Evolutionary conservation across 2,888 invertebrate genomes (phyloP), one percentile per base, ranked within the genome.

Genomic region (Epinotia bilunana): DNA sequence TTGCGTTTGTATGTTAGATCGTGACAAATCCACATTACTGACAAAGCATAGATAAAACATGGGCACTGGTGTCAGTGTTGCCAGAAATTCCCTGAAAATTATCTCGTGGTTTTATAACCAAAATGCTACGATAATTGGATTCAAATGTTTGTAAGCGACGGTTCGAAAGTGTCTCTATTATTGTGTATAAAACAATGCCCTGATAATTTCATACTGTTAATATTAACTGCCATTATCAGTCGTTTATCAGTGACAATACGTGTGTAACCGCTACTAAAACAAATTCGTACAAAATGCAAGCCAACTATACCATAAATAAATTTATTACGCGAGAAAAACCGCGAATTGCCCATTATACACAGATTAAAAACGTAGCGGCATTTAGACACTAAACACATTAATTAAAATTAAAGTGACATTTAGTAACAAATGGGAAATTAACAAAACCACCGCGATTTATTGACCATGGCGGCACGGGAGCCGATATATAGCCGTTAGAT

Each of bases 401-500:
- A 78, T 71, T 71, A 68, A 75, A 75, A 76, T 67, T 70, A 71
- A 67, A 65, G 70, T 73, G 75, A 65, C 76, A 67, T 67, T 73
- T 58, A 73, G 71, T 76, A 75, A 75, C 67, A 67, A 67, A 75
- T 72, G 75, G 75, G 75, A 75, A 67, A 75, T 75, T 75, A 75
- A 75, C 75, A 80, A 80, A 80, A 82, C 79, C 80, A 82, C 79
- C 80, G 78, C 77, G 79, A 83, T 83, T 82, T 83, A 82, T 84
- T 75, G 82, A 80, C 80, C 79, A 80, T 71, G 77, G 77, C 80
- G 80, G 78, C 78, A 77, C 76, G 77, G 79, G 74, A 82, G 80
- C 79, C 78, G 70, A 78, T 77, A 80, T 79, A 23, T 80, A 79
- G 79, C 78, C 33, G 86, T 90, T 89, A 88, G 87, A 90, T 87